Conservation (phyloP, 2,888 invertebrate genomes). For the Orchestes rusci region DNA sequence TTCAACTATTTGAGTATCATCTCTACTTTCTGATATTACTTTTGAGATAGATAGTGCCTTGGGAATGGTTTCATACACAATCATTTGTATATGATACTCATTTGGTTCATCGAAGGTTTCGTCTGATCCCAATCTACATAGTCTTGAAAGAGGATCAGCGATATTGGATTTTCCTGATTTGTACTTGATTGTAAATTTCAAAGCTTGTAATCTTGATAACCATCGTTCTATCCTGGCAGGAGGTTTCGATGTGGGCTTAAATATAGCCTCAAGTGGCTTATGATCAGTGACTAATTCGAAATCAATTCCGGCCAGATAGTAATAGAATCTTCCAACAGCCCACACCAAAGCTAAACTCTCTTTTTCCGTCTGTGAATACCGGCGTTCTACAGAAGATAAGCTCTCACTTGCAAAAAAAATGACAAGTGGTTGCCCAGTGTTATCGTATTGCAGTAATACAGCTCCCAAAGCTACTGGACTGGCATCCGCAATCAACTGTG, state of each 20-base stretch:
- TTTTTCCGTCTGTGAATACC: slow-evolving; percentile 38
- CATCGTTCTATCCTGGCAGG: slow-evolving; percentile 30
- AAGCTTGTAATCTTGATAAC: slow-evolving; percentile 26
- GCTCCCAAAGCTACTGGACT: slow-evolving; percentile 33
- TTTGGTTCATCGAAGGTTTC: too few species aligned
- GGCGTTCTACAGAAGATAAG: slow-evolving; percentile 25
- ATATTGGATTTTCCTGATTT: slow-evolving; percentile 27
- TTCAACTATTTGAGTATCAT: slow-evolving; percentile 13
- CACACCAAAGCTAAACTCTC: too few species aligned
- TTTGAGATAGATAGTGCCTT: slow-evolving; percentile 11
- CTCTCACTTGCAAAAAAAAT: slow-evolving; percentile 29
- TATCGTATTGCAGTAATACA: slow-evolving; percentile 29
- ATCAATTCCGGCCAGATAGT: slow-evolving; percentile 39
- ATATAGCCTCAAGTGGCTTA: slow-evolving; percentile 37
- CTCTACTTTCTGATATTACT: not conserved
- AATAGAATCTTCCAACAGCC: slow-evolving; percentile 38
- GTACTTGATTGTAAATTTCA: slow-evolving; percentile 24
- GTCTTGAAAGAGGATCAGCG: slow-evolving; percentile 31
- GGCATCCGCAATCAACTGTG: slow-evolving; percentile 29
- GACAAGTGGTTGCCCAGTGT: slow-evolving; percentile 27
- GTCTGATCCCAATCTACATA: slow-evolving; percentile 21
- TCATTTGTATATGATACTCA: too few species aligned
- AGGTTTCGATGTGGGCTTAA: too few species aligned
- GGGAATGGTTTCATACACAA: too few species aligned
- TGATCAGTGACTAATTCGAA: slow-evolving; percentile 36